phyloP scores from a whole-genome alignment of 1,140 invertebrate species.

The Drosophila mauritiana region DNA sequence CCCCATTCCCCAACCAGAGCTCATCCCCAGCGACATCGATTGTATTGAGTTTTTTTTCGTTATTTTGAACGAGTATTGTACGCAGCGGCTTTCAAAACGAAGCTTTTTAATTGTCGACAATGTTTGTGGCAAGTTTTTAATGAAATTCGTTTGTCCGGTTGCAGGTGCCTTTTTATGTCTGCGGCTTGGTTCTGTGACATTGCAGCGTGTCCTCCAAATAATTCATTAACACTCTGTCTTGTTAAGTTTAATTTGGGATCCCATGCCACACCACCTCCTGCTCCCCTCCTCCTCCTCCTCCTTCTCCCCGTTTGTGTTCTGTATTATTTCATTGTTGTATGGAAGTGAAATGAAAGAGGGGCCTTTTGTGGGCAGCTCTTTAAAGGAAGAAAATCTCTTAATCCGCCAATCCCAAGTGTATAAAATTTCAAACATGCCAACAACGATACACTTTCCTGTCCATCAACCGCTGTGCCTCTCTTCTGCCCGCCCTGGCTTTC shows the following conservation, averaged over 20 bases:
- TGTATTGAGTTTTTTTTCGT: conserved; percentile 18
- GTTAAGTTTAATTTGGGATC: conserved; percentile 77
- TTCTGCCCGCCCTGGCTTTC: conserved; percentile 14
- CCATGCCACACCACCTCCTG: conserved; percentile 1
- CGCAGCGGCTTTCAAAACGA: conserved; percentile 42
- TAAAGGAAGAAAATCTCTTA: conserved; percentile 67
- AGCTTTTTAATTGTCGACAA: conserved; percentile 80
- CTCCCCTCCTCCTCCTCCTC: background rate
- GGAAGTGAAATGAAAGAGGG: conserved; percentile 27
- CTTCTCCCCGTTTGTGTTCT: background rate
- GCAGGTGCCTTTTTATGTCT: conserved; percentile 41
- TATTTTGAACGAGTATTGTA: background rate
- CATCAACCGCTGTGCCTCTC: conserved; percentile 53
- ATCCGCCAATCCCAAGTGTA: conserved; percentile 76
- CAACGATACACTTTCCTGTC: conserved; percentile 77
- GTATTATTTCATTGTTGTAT: conserved; percentile 6
- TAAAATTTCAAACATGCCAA: conserved; percentile 82
- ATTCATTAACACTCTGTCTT: conserved; percentile 83
- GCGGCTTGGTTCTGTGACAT: conserved; percentile 54
- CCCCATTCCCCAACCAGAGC: conserved; percentile 7
- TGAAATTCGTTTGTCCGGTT: conserved; percentile 70
- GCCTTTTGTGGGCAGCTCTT: conserved; percentile 38
- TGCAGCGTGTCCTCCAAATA: conserved; percentile 81
- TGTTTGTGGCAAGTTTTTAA: conserved; percentile 81
- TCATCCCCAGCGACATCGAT: conserved; percentile 54